Percentiles rank a stretch among this genome's conserved stretches.
Evolutionary conservation across 1,140 invertebrate genomes (phyloP).

Genomic region (Diabrotica undecimpunctata): DNA sequence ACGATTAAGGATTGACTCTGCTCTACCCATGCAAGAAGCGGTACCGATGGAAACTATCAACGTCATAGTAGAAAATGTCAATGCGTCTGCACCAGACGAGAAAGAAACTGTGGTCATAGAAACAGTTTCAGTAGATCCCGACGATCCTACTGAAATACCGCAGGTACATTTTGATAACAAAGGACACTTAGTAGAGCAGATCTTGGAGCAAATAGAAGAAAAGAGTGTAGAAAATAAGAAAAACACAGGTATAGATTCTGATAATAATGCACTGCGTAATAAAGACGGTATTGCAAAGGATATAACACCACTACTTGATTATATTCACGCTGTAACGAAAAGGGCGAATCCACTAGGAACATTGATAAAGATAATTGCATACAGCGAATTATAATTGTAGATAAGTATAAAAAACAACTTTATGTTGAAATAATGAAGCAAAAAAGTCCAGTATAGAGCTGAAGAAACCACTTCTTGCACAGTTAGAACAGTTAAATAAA

Average conservation of each 20-base stretch:
- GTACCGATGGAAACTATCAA: constrained; percentile 59
- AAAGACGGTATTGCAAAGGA: constrained; percentile 73
- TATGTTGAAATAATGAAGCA: constrained; percentile 66
- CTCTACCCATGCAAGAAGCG: constrained; percentile 49
- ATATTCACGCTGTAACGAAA: constrained; percentile 82
- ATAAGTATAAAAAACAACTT: constrained; percentile 69
- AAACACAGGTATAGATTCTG: constrained; percentile 43
- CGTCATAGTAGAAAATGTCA: constrained; percentile 66
- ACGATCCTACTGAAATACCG: constrained; percentile 5
- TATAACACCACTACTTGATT: constrained; percentile 74
- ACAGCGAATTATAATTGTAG: constrained; percentile 85
- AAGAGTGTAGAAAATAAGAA: constrained; percentile 56
- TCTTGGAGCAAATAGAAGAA: constrained; percentile 69
- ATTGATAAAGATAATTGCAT: constrained; percentile 87
- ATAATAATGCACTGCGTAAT: constrained; percentile 44
- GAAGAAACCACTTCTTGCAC: constrained; percentile 65
- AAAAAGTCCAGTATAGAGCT: constrained; percentile 62
- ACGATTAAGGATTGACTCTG: constrained; percentile 56
- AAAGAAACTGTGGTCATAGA: constrained; percentile 54
- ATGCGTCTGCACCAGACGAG: constrained; percentile 49
- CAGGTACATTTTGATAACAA: constrained; percentile 49
- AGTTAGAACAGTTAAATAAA: constrained; percentile 63
- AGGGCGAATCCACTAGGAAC: constrained; percentile 86
- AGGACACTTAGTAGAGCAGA: constrained; percentile 75
- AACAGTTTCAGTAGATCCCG: constrained; percentile 24